These are phyloP conservation scores for Drosophila gunungcola DNA, from an alignment of 1,140 invertebrate genomes.

Conservation along the genomic window DNA sequence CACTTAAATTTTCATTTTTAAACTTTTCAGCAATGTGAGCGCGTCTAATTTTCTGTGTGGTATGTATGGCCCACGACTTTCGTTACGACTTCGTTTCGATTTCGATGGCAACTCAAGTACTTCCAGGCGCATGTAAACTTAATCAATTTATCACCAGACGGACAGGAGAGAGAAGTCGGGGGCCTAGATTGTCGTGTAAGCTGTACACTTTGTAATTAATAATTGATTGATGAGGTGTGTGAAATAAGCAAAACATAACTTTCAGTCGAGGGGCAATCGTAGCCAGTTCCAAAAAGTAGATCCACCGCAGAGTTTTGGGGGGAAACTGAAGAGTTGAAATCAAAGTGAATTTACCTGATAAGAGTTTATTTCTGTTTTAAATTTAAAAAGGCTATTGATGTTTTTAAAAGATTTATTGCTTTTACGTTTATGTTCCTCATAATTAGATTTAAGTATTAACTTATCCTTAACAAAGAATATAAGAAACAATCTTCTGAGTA, in stretches of 20 bases:
- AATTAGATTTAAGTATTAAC: no score
- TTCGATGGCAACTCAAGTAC: conserved; percentile 36
- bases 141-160: conserved; percentile 69
- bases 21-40: conserved; percentile 42
- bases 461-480: no score
- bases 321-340: not conserved
- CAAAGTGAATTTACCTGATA: not conserved
- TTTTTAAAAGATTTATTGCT: no score
- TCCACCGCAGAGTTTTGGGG: not conserved
- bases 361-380: not conserved
- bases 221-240: conserved; percentile 74
- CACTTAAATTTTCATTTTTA: conserved; percentile 82
- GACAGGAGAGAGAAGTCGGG: not conserved
- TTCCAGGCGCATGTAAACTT: conserved; percentile 62
- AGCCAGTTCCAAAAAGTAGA: conserved; percentile 9
- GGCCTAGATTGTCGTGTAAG: conserved; percentile 11
- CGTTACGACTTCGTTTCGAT: conserved; percentile 49
- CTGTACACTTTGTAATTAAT: conserved; percentile 76
- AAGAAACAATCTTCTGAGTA: no score
- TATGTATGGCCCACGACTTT: conserved; percentile 33
- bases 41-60: conserved; percentile 4
- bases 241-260: conserved; percentile 41
- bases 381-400: not conserved
- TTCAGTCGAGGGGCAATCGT: conserved; percentile 2
- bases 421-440: no score